A percentile compares a stretch with the other conserved stretches of the same genome.
These are phyloP conservation scores for Polyploca ridens DNA, from an alignment of 2,888 invertebrate species.

Conservation along the genomic window DNA sequence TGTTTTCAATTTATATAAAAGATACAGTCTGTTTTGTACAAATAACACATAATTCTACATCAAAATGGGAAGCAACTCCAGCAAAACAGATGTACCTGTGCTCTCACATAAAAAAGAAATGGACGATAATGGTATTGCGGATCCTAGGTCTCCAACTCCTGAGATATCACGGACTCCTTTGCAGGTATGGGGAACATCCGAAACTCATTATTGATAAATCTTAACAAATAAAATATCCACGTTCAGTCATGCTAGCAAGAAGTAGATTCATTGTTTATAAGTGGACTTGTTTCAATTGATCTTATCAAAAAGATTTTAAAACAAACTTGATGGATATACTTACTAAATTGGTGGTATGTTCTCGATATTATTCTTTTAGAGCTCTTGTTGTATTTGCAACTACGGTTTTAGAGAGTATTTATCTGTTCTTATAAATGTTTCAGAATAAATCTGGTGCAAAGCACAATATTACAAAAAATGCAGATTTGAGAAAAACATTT, in stretches of 20 bases:
- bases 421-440: conserved; percentile 35
- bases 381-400: no score
- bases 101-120: conserved; percentile 50
- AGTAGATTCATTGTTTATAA: no score
- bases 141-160: conserved; percentile 86
- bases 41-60: conserved; percentile 13
- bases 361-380: no score
- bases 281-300: no score
- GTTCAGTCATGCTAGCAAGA: no score
- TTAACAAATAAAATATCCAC: no score
- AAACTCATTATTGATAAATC: no score
- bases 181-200: conserved; percentile 61
- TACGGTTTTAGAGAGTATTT: not conserved
- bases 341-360: no score
- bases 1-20: not conserved
- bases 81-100: conserved; percentile 63
- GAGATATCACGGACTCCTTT: conserved; percentile 85
- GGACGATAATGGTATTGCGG: conserved; percentile 61
- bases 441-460: conserved; percentile 70
- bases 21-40: not conserved
- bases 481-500: conserved; percentile 77
- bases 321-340: no score
- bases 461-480: conserved; percentile 79
- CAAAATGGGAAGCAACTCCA: conserved; percentile 75
- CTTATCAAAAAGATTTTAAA: no score